Base-by-base conservation (phyloP, 2,888 invertebrate species). In the Pherbina coryleti region DNA sequence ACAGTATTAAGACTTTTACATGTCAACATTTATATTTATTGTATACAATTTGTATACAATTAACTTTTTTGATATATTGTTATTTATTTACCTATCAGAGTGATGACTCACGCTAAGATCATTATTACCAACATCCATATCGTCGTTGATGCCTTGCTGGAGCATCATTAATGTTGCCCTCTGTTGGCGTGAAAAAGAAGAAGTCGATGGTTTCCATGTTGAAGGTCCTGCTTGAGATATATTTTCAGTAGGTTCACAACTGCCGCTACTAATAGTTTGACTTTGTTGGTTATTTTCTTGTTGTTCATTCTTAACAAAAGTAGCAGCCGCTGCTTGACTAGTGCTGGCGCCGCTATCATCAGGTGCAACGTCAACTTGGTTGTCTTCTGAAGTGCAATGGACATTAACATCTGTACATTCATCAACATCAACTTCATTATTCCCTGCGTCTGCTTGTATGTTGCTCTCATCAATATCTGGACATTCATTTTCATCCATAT, bases 231-330 rank as follows among this genome's bases (percentile, higher is more conserved):
- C 79, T 67, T 84, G 86, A n/a, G 84, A 82, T 8, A 81, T 67
- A 73, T 80, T 82, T 77, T 88, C 88, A 1, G 89, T 93, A 0
- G 91, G 89, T 84, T 93, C 93, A 25, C 93, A 93, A 84, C 94
- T 95, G 85, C 95, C 95, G 88, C 95, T 95, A 88, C 95, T 95
- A 81, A 95, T 95, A 73, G 95, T 93, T 86, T 95, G 93, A 79
- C 93, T 93, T 88, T 93, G 92, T 83, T 91, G 92, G 74, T 89
- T 86, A 82, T 90, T 91, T 37, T 90, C 90, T 76, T 90, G 89
- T n/a, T 80, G 82, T n/a, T 80, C 81, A 31, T 82, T 83, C n/a
- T 80, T 79, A 0, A 83, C 82, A 37, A 85, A 82, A 17, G 83
- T 84, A 17, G 81, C 84, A 79, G 84, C 81, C 0, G 82, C 79